Conservation (phyloP, 2,797 vertebrate species). For the Allobates femoralis region DNA sequence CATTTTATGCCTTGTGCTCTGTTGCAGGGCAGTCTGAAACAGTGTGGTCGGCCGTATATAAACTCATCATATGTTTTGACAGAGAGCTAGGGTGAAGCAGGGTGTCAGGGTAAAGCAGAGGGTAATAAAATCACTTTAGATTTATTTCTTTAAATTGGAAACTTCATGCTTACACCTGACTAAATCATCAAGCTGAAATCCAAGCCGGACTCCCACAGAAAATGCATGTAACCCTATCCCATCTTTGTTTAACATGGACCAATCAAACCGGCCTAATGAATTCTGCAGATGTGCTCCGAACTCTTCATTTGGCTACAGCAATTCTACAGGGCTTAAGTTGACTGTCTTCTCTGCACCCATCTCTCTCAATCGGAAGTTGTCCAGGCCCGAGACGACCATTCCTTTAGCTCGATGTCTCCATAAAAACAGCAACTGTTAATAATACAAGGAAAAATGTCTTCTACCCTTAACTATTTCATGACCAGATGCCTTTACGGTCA, state of each 20-base stretch:
- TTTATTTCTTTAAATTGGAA: slow-evolving; percentile 99
- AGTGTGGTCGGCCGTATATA: slow-evolving; percentile 84
- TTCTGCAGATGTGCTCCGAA: slow-evolving; percentile 91
- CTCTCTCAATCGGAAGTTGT: slow-evolving; percentile 63
- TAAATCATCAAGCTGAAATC: slow-evolving; percentile 99
- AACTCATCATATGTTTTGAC: slow-evolving; percentile 97
- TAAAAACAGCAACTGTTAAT: slow-evolving; percentile 8
- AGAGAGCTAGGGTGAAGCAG: slow-evolving; percentile 85
- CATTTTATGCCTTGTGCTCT: slow-evolving; percentile 77
- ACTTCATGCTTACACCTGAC: slow-evolving; percentile 99
- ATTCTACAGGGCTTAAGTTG: slow-evolving; percentile 78
- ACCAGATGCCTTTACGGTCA: too few species aligned
- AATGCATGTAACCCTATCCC: slow-evolving; percentile 92
- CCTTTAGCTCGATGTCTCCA: neutral
- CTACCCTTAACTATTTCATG: neutral
- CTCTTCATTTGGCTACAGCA: slow-evolving; percentile 74
- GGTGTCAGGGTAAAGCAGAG: slow-evolving; percentile 86
- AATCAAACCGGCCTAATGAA: slow-evolving; percentile 91
- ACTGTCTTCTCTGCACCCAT: slow-evolving; percentile 72
- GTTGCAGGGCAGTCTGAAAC: slow-evolving; percentile 74
- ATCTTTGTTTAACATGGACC: slow-evolving; percentile 91
- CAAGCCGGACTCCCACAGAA: slow-evolving; percentile 96
- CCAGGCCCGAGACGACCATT: slow-evolving; percentile 5
- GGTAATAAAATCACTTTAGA: slow-evolving; percentile 99
- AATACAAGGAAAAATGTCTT: neutral